A percentile compares a stretch with the other conserved stretches of the same genome.
Evolutionary conservation across 2,113 vertebrate species (phyloP).

Genomic region (Otis tarda): DNA sequence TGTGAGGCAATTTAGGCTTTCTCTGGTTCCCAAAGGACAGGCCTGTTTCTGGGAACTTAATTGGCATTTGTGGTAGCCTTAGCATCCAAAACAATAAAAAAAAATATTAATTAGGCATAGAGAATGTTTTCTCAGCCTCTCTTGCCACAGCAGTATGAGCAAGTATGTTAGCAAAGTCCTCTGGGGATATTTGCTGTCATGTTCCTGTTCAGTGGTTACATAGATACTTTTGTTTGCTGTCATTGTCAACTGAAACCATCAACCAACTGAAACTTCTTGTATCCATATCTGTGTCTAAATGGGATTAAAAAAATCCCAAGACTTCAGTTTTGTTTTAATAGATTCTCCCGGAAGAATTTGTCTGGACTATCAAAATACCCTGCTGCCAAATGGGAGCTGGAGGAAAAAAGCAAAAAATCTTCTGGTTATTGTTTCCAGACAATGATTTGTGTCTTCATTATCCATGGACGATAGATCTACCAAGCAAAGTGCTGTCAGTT

Average conservation of each 20-base stretch:
- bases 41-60: slow-evolving; percentile 16
- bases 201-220: slow-evolving; percentile 28
- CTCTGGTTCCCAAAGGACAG: background rate
- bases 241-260: slow-evolving; percentile 5
- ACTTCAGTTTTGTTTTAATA: slow-evolving; percentile 28
- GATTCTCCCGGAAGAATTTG: slow-evolving; percentile 14
- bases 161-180: slow-evolving; percentile 24
- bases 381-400: background rate
- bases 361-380: background rate
- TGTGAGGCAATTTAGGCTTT: background rate
- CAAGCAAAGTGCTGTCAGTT: background rate
- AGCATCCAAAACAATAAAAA: slow-evolving; percentile 2
- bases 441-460: background rate
- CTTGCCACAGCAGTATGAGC: background rate
- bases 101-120: background rate
- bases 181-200: slow-evolving; percentile 24
- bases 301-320: slow-evolving; percentile 11
- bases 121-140: slow-evolving; percentile 12
- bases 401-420: background rate
- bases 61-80: slow-evolving; percentile 23
- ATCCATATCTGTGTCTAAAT: background rate
- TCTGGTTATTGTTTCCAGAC: background rate
- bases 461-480: background rate
- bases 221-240: slow-evolving; percentile 9
- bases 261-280: background rate